A percentile compares a stretch with the other conserved stretches of the same genome.
Evolutionary conservation across 1,140 invertebrate genomes (phyloP).

Genomic region (Tetragonula clypearis): DNA sequence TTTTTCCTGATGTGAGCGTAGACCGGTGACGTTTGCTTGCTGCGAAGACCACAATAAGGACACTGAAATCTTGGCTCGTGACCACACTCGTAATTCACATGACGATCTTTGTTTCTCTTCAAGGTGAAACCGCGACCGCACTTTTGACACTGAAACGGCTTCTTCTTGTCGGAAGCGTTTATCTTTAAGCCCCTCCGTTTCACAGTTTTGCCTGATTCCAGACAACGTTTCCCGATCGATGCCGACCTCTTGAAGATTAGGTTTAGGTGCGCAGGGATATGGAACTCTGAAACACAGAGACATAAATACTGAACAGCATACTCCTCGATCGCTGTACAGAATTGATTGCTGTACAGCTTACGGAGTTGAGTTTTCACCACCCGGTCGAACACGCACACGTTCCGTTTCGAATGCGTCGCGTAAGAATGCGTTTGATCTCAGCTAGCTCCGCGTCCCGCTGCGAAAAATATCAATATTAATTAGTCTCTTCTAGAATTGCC

Average conservation of each 20-base stretch:
- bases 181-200: constrained; percentile 39
- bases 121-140: constrained; percentile 90
- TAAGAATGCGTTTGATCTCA: not conserved
- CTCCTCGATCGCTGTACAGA: constrained; percentile 34
- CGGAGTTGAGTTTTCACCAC: not conserved
- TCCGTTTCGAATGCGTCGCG: not conserved
- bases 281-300: constrained; percentile 64
- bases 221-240: constrained; percentile 37
- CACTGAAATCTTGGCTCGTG: constrained; percentile 91
- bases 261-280: constrained; percentile 45
- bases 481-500: fast-evolving
- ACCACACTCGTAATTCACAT: constrained; percentile 92
- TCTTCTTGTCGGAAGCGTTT: constrained; percentile 65
- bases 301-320: constrained; percentile 61
- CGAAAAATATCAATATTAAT: not conserved
- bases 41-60: constrained; percentile 88
- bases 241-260: constrained; percentile 46
- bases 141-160: constrained; percentile 87
- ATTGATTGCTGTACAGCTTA: constrained; percentile 7
- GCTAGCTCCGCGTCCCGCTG: not conserved
- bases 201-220: constrained; percentile 30
- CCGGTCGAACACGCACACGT: not conserved
- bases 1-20: constrained; percentile 85
- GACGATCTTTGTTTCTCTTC: constrained; percentile 90
- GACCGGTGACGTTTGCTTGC: constrained; percentile 91